Percentiles rank a stretch among this genome's conserved stretches.
phyloP scores from a whole-genome alignment of 2,113 vertebrate genomes.

The Pseudonaja textilis region DNA sequence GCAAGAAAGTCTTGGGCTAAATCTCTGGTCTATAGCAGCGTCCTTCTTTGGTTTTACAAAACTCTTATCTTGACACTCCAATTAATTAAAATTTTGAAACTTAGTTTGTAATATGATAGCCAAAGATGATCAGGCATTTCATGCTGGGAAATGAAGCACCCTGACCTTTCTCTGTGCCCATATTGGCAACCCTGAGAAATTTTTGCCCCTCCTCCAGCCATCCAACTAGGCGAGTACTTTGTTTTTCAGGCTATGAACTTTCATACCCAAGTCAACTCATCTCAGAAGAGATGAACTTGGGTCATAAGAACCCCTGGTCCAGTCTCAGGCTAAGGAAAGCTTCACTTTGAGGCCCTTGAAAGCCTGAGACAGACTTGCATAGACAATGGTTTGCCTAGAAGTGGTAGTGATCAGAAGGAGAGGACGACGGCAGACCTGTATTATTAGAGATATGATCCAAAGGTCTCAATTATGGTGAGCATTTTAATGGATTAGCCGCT shows the following conservation, averaged over 20 bases:
- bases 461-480: neutral
- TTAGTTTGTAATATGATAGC: neutral
- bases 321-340: neutral
- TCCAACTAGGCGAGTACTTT: neutral
- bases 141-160: neutral
- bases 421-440: neutral
- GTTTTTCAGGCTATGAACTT: neutral
- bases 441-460: neutral
- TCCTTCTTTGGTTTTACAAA: neutral
- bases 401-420: neutral
- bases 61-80: neutral
- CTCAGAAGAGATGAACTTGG: neutral
- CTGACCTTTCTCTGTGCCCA: neutral
- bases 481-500: neutral
- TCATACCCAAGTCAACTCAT: neutral
- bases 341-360: neutral
- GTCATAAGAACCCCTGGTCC: neutral
- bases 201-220: neutral
- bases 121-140: neutral
- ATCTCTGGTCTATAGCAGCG: neutral
- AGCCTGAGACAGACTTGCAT: neutral
- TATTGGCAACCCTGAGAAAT: neutral
- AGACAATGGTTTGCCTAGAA: neutral
- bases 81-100: neutral
- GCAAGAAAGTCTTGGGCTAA: neutral